Percentiles rank a stretch among this genome's conserved stretches.
These are phyloP conservation scores for Hedychridium roseum DNA, from an alignment of 2,888 invertebrate genomes.

Conservation along the genomic window DNA sequence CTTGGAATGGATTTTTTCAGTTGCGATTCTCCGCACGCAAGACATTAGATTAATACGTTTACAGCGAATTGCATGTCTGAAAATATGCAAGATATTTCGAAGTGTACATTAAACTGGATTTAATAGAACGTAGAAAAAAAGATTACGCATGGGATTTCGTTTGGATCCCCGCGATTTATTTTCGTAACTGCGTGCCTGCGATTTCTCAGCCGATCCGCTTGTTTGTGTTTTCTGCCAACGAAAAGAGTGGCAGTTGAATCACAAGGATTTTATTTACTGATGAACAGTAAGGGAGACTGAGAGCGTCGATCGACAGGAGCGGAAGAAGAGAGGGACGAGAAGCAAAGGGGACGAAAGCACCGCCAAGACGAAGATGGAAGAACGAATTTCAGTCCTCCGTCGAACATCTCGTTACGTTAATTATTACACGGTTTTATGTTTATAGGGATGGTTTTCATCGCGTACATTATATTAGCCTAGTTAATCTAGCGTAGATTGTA, in stretches of 20 bases:
- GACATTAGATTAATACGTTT: too few species aligned
- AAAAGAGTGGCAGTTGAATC: constrained; percentile 5
- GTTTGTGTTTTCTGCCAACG: constrained; percentile 16
- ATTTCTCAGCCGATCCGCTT: constrained; percentile 9
- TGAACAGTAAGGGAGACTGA: constrained; percentile 31
- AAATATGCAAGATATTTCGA: too few species aligned
- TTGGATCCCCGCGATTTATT: too few species aligned
- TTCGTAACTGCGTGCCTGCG: constrained; percentile 9
- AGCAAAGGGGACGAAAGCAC: neutral
- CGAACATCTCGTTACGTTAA: neutral
- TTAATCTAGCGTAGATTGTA: constrained; percentile 35
- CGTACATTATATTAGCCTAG: constrained; percentile 30
- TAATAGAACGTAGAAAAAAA: too few species aligned
- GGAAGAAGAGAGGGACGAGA: constrained; percentile 6
- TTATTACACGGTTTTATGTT: constrained; percentile 33
- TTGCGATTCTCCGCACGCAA: too few species aligned
- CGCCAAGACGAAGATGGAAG: constrained; percentile 12
- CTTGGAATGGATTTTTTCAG: too few species aligned
- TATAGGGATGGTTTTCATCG: constrained; percentile 32
- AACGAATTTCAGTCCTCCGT: constrained; percentile 16
- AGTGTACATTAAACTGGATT: too few species aligned
- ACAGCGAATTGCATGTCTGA: too few species aligned
- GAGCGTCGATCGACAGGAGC: neutral
- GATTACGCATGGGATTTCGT: too few species aligned
- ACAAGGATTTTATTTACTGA: constrained; percentile 22